Evolutionary conservation across 2,113 vertebrate genomes (phyloP), one percentile per base, ranked within the genome.

Genomic region (Corythaixoides concolor): DNA sequence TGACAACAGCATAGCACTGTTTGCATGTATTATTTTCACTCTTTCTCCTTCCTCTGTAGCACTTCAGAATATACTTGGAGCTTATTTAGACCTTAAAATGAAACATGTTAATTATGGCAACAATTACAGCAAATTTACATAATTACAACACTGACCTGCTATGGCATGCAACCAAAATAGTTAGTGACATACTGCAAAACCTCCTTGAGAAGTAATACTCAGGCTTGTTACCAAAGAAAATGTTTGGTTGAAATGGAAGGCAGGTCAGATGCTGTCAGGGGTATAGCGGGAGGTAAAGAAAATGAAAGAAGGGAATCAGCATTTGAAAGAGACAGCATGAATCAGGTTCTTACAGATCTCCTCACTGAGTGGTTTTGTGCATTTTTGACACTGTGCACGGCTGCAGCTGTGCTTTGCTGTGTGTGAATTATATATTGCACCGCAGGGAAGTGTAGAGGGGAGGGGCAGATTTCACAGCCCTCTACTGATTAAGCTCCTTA

Each of bases 81-180:
- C 24, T 92, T 85, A 93, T 66, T 91, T 68, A 79, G 74, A 90
- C 70, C 15, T 79, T 87, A 90, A 96, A 96, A 79, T 41, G 74
- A 93, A 95, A 67, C 58, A 73, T 87, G 77, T 35, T 85, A 86
- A 83, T 97, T 95, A 78, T 74, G 76, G 53, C 22, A 92, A 89
- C 45, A n/a, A 85, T 96, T 95, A 67, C 52, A 95, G 45, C 6
- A 88, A 68, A 92, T 97, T 92, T 96, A 49, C 45, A 37, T 92
- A 87, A 94, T 95, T 89, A 88, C 35, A 86, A 22, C 33, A 55
- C 50, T 74, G 75, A 88, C 43, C 68, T 82, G 35, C 53, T 95
- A 56, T 77, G 72, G 73, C 56, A 55, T 77, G 47, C 15, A 88
- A 85, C 50, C 2, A 15, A 92, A 94, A 92, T 33, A 89, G 59